A percentile compares a stretch with the other conserved stretches of the same genome.
These are phyloP conservation scores for Parazoanthus atlanticus DNA, from an alignment of 92 coral and sea anemone genomes.

Conservation along the genomic window DNA sequence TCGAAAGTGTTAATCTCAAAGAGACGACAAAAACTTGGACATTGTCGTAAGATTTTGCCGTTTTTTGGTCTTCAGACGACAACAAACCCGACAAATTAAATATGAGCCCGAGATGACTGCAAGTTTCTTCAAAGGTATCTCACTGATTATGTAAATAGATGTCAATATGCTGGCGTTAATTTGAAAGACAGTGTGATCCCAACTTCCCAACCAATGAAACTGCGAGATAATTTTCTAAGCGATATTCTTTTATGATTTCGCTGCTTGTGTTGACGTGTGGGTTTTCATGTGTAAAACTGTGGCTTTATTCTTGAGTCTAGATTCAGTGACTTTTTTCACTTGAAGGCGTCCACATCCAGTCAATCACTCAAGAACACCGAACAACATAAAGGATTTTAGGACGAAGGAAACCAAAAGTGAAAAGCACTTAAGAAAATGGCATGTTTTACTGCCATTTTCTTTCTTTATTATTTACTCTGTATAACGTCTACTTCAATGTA, in stretches of 20 bases:
- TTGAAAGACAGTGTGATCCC: constrained; percentile 41
- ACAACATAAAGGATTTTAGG: too few relatives aligned
- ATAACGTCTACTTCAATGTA: constrained; percentile 8
- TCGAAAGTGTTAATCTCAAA: not conserved
- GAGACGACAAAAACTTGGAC: too few relatives aligned
- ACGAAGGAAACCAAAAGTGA: not conserved
- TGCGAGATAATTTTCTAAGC: not conserved
- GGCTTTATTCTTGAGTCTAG: constrained; percentile 3
- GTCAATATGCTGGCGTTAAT: constrained; percentile 32
- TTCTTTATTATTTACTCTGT: not conserved
- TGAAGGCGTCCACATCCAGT: not conserved
- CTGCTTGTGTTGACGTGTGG: not conserved
- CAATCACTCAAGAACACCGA: too few relatives aligned
- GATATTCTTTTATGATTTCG: constrained; percentile 14
- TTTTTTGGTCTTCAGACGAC: not conserved
- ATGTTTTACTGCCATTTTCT: not conserved
- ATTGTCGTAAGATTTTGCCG: not conserved
- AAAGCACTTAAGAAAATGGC: constrained; percentile 10
- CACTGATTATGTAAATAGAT: constrained; percentile 44
- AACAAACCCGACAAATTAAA: not conserved
- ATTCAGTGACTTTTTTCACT: not conserved
- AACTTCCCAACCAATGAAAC: constrained; percentile 27
- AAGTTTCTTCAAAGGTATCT: constrained; percentile 26
- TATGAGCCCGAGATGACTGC: not conserved
- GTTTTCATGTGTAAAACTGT: not conserved